A percentile compares a stretch with the other conserved stretches of the same genome.
Conservation (phyloP, 2,113 vertebrate genomes). For the Lophotis ruficrista region DNA sequence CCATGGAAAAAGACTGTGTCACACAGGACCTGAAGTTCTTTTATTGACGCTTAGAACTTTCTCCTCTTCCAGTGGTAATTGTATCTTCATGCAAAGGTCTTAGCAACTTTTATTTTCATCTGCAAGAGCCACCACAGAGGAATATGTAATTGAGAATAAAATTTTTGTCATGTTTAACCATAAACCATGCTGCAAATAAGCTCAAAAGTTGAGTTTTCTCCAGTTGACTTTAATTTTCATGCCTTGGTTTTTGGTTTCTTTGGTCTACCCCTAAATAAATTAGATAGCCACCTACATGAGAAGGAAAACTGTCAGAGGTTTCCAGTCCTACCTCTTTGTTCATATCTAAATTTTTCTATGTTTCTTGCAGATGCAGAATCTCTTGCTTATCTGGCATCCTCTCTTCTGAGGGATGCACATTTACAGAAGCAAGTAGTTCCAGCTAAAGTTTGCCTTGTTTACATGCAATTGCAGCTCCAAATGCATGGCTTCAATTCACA, state of each 20-base stretch:
- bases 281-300: background rate
- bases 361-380: background rate
- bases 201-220: background rate
- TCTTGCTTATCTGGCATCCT: background rate
- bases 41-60: background rate
- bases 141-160: background rate
- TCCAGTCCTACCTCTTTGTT: background rate
- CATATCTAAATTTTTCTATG: background rate
- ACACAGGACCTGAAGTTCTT: background rate
- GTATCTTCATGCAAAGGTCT: background rate
- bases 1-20: background rate
- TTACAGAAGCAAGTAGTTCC: background rate
- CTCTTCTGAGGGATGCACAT: background rate
- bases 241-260: background rate
- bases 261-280: background rate
- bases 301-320: background rate
- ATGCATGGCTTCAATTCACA: background rate
- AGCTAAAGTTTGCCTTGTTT: background rate
- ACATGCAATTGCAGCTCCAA: background rate
- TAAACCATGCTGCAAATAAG: too few relatives aligned
- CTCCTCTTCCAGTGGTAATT: background rate
- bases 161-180: too few relatives aligned
- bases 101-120: background rate
- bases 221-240: background rate
- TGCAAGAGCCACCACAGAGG: background rate